phyloP scores from a whole-genome alignment of 2,888 invertebrate species.

The Eristalinus sepulchralis region DNA sequence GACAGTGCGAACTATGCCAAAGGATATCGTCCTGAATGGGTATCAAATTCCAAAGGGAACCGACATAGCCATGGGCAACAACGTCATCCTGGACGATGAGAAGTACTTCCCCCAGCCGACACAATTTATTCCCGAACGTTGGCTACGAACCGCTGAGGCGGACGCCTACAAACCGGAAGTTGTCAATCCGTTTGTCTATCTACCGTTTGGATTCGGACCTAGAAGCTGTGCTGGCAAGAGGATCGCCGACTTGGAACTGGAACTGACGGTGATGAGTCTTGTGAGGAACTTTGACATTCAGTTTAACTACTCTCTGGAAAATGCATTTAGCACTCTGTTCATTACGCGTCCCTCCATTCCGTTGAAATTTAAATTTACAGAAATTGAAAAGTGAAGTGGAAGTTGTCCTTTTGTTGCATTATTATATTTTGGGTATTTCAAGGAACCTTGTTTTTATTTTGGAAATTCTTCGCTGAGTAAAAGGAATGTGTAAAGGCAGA shows the following conservation, averaged over 20 bases:
- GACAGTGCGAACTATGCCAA: conserved; percentile 82
- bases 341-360: conserved; percentile 76
- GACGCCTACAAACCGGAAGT: conserved; percentile 30
- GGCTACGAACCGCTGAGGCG: conserved; percentile 81
- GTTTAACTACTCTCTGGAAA: conserved; percentile 73
- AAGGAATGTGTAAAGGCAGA: too few relatives aligned
- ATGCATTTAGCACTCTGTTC: conserved; percentile 71
- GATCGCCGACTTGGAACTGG: conserved; percentile 86
- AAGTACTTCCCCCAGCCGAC: conserved; percentile 84
- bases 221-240: conserved; percentile 86
- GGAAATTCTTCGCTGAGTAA: too few relatives aligned
- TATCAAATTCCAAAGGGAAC: conserved; percentile 85
- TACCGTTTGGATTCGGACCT: conserved; percentile 86
- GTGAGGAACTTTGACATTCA: conserved; percentile 76
- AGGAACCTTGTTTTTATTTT: too few relatives aligned
- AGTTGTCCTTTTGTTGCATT: not conserved
- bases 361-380: conserved; percentile 75
- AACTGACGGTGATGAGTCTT: conserved; percentile 76
- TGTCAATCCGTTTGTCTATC: conserved; percentile 72
- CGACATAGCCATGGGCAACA: conserved; percentile 87
- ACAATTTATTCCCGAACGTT: conserved; percentile 87
- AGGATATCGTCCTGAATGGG: conserved; percentile 83
- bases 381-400: conserved; percentile 54
- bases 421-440: not conserved
- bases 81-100: conserved; percentile 84